phyloP scores from a whole-genome alignment of 2,797 vertebrate genomes.

The Triplophysa yarkandensis region DNA sequence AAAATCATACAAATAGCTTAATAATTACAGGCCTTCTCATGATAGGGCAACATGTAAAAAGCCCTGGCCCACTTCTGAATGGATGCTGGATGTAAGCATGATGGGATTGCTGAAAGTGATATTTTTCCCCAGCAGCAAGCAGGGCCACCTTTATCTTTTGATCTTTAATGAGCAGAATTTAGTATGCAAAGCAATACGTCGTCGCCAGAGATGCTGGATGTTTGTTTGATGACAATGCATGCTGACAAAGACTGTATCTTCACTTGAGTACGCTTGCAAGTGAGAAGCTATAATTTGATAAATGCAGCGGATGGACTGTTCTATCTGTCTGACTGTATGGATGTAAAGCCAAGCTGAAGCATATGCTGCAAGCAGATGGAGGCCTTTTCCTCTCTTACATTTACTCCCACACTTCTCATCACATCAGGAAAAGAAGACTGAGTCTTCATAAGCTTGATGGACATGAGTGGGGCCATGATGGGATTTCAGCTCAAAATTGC shows the following conservation, averaged over 20 bases:
- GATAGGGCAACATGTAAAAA: constrained; percentile 43
- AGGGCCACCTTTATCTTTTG: constrained; percentile 36
- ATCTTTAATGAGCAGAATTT: constrained; percentile 16
- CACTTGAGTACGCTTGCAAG: constrained; percentile 4
- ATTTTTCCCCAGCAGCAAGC: constrained; percentile 18
- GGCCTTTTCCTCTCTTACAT: constrained; percentile 1
- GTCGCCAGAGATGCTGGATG: neutral
- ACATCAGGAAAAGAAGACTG: constrained; percentile 9
- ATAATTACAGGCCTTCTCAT: constrained; percentile 55
- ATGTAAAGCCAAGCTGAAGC: constrained; percentile 10
- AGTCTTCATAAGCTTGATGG: neutral
- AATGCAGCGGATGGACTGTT: neutral
- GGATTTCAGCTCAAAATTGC: constrained; percentile 19
- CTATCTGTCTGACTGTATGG: constrained; percentile 23
- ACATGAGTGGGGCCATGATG: neutral
- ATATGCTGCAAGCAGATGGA: constrained; percentile 30
- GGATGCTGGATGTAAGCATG: constrained; percentile 13
- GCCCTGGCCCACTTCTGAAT: constrained; percentile 53
- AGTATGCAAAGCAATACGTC: constrained; percentile 1
- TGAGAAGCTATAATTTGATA: constrained; percentile 25
- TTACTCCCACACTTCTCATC: constrained; percentile 8
- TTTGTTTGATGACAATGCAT: neutral
- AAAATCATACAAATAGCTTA: constrained; percentile 42
- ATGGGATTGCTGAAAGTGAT: constrained; percentile 38
- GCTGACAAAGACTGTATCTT: constrained; percentile 10